Conservation (phyloP, 2,113 vertebrate species). For the Machaerirhynchus nigripectus region DNA sequence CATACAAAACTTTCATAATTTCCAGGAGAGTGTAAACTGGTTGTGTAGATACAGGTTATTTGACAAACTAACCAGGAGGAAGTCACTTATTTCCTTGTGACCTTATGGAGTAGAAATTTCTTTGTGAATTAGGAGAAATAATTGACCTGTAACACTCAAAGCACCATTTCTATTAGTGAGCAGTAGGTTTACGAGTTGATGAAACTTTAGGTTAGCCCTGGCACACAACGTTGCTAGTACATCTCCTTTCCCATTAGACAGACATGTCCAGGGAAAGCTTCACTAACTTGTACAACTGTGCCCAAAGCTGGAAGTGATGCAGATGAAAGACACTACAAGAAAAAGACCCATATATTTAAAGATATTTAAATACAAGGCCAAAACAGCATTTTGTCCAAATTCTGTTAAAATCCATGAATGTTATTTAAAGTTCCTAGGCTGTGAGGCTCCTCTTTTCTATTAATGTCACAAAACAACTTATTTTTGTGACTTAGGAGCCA, state of each 20-base stretch:
- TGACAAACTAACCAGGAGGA: background rate
- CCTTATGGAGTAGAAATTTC: background rate
- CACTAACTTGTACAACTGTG: background rate
- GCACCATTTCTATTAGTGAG: background rate
- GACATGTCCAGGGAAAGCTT: background rate
- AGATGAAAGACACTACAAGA: background rate
- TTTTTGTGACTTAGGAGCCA: background rate
- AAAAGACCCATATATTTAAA: background rate
- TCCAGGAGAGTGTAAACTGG: background rate
- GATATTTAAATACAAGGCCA: background rate
- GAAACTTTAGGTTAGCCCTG: background rate
- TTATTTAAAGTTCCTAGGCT: background rate
- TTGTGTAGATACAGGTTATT: background rate
- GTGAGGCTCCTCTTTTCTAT: background rate
- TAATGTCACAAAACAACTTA: background rate
- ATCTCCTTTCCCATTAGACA: background rate
- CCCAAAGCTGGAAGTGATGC: background rate
- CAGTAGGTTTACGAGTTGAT: background rate
- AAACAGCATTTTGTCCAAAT: background rate
- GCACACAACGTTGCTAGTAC: background rate
- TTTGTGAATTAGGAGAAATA: background rate
- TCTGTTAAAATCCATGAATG: background rate
- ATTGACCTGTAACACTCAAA: background rate
- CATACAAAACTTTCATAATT: background rate
- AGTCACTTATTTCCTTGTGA: background rate